Conservation (phyloP, 30 jellyfish, hydroid and myxozoan genomes). For the Rhopilema esculentum region DNA sequence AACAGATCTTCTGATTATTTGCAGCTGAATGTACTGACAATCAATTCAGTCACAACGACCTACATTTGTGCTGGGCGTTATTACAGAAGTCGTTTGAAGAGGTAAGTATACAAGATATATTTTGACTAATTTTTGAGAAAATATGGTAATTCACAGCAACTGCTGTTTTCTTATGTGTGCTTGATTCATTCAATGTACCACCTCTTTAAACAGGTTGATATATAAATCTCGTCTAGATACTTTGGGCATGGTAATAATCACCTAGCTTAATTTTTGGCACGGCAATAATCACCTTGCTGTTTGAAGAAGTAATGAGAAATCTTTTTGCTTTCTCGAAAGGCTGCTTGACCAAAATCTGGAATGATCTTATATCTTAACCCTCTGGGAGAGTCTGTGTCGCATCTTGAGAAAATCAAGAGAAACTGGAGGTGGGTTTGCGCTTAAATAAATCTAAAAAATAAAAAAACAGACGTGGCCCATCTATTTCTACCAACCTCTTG, state of each 20-base stretch:
- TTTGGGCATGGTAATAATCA: neutral
- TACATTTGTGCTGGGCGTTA: neutral
- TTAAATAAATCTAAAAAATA: no score
- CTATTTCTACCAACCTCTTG: no score
- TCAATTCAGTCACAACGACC: constrained; percentile 1
- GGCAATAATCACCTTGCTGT: no score
- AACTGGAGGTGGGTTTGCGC: no score
- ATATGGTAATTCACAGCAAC: neutral
- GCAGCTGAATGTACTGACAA: neutral
- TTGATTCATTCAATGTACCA: neutral
- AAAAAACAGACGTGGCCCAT: no score
- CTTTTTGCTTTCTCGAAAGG: no score
- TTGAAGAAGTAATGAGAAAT: no score
- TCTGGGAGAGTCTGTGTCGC: no score
- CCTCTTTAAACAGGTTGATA: neutral
- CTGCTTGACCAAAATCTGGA: no score
- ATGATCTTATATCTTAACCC: no score
- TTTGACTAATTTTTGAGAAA: neutral
- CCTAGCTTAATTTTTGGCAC: no score
- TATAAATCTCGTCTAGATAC: neutral
- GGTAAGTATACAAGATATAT: neutral
- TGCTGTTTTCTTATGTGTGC: neutral
- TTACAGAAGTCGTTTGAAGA: neutral
- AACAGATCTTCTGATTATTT: neutral
- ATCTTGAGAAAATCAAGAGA: no score